Evolutionary conservation across 2,113 vertebrate species (phyloP), one percentile per base, ranked within the genome.

Genomic region (Phyllostomus discolor): DNA sequence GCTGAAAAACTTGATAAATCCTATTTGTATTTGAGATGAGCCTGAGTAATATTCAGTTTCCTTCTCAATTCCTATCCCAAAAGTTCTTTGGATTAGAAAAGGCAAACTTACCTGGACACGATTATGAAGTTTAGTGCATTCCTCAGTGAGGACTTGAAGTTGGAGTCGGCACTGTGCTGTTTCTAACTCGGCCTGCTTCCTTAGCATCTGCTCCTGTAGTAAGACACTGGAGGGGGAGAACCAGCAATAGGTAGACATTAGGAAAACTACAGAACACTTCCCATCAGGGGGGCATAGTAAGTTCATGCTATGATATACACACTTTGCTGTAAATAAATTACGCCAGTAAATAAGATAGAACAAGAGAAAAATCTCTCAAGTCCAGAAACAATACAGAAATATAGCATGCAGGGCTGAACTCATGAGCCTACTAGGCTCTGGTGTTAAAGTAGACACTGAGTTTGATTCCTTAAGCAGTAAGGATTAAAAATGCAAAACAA

Each of bases 101-200:
- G 72, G 33, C 38, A 41, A 41, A 41, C 98, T 54, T 97, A 99
- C 99, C 99, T 99, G 99, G 43, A 99, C 97, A 96, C 99, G 99
- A 76, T 95, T 98, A 64, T 98, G 99, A 62, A 99, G 99, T 94
- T 99, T 99, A 72, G 98, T 98, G 43, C 99, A 99, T 57, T 99
- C 98, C 5, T 99, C 99, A 22, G 98, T 98, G 95, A 99, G 96
- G 9, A 99, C 98, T 97, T 99, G 99, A 91, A 99, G 95, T 81
- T 99, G 99, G 22, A 99, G 99, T 4, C 99, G 99, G 98, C 99
- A 99, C 98, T 99, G 99, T 1, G 99, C 99, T 0, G 99, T 99
- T 76, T 99, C 99, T 97, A 99, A 97, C 96, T 99, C 99, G 0
- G 99, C 99, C 80, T 99, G 99, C 67, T 98, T 99, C 83, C 99